A percentile compares a stretch with the other conserved stretches of the same genome.
phyloP scores from a whole-genome alignment of 2,888 invertebrate genomes.

The Microplitis deprimator region DNA sequence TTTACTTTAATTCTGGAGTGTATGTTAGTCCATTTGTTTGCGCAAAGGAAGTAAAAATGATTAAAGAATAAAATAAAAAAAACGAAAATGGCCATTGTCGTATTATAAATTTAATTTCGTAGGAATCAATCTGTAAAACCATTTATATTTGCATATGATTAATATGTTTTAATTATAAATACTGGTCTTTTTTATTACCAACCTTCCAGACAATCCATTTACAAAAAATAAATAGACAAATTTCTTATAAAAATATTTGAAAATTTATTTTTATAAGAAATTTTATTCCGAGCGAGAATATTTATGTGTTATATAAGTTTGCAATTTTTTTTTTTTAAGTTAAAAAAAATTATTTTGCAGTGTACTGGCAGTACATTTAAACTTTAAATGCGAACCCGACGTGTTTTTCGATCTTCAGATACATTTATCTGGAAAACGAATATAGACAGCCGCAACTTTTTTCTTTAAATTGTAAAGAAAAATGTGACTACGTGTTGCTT shows the following conservation, averaged over 20 bases:
- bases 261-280: neutral
- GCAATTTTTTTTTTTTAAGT: too few species aligned
- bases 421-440: too few species aligned
- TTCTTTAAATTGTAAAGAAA: too few species aligned
- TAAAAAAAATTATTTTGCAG: too few species aligned
- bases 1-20: slow-evolving; percentile 19
- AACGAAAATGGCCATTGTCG: slow-evolving; percentile 60
- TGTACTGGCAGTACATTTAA: too few species aligned
- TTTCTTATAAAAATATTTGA: neutral
- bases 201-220: neutral
- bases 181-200: slow-evolving; percentile 6
- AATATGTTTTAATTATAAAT: slow-evolving; percentile 68
- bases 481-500: too few species aligned
- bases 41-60: slow-evolving; percentile 28
- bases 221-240: neutral
- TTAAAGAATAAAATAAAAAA: slow-evolving; percentile 45
- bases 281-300: neutral
- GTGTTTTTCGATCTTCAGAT: too few species aligned
- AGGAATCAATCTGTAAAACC: slow-evolving; percentile 66
- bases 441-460: too few species aligned
- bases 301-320: too few species aligned
- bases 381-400: too few species aligned
- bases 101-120: slow-evolving; percentile 67
- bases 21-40: slow-evolving; percentile 36
- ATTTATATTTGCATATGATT: slow-evolving; percentile 70